phyloP scores from a whole-genome alignment of 2,888 invertebrate genomes.

The Sarcophaga variegata region DNA sequence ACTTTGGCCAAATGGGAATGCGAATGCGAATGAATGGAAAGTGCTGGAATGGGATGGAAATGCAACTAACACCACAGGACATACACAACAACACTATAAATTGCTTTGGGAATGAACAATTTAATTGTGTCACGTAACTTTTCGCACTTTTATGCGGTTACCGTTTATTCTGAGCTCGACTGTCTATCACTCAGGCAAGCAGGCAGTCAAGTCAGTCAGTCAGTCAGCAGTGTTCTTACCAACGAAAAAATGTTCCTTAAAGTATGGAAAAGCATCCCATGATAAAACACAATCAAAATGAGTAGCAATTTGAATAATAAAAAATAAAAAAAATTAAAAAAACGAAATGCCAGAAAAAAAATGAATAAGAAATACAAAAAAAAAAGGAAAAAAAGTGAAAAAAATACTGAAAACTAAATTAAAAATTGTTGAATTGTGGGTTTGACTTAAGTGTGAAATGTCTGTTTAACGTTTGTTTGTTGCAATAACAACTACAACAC shows the following conservation, averaged over 20 bases:
- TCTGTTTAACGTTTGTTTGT: conserved; percentile 67
- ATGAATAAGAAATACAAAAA: background rate
- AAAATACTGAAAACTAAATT: conserved; percentile 60
- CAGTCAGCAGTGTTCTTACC: conserved; percentile 20
- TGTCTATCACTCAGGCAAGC: conserved; percentile 21
- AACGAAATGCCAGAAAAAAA: conserved; percentile 5
- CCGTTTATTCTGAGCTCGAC: conserved; percentile 14
- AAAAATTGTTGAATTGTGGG: conserved; percentile 68
- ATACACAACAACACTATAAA: conserved; percentile 48
- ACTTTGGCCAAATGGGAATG: conserved; percentile 32
- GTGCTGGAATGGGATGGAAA: conserved; percentile 10
- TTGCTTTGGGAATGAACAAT: conserved; percentile 66
- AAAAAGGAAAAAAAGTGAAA: background rate
- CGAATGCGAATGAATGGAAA: background rate
- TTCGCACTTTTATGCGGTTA: conserved; percentile 68
- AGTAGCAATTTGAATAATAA: conserved; percentile 67
- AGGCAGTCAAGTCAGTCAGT: conserved; percentile 11
- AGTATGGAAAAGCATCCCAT: conserved; percentile 42
- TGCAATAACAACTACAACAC: conserved; percentile 48
- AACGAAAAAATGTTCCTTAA: conserved; percentile 32
- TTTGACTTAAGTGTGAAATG: conserved; percentile 66
- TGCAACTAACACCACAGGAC: conserved; percentile 43
- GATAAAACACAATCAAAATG: conserved; percentile 62
- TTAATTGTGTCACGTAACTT: conserved; percentile 71
- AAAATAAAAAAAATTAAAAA: conserved; percentile 54